These are phyloP conservation scores for Acheta domesticus DNA, from an alignment of 2,888 invertebrate genomes.

Conservation along the genomic window DNA sequence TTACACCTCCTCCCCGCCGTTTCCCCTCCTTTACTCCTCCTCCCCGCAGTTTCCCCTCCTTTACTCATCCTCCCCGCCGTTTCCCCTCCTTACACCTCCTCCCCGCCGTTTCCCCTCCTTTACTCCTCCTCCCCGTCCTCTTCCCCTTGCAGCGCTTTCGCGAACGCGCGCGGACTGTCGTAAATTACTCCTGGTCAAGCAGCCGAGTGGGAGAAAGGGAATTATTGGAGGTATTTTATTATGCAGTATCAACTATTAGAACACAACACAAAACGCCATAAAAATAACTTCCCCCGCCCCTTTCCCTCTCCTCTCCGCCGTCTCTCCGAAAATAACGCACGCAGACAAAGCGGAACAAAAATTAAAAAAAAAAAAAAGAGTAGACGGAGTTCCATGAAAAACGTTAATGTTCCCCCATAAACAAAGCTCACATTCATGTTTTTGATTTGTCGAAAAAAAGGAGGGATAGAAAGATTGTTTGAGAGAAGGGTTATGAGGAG, in stretches of 20 bases:
- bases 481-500: conserved; percentile 12
- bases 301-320: background rate
- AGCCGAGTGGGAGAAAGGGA: background rate
- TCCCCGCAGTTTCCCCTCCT: background rate
- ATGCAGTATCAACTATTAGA: conserved; percentile 10
- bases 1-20: background rate
- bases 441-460: conserved; percentile 36
- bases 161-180: background rate
- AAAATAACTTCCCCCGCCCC: background rate
- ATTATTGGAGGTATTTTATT: conserved; percentile 18
- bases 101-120: background rate
- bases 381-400: conserved; percentile 21
- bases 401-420: conserved; percentile 34
- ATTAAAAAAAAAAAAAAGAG: conserved; percentile 32
- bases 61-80: background rate
- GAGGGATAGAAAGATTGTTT: conserved; percentile 24
- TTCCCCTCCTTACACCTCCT: background rate
- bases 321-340: background rate
- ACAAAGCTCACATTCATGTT: conserved; percentile 35
- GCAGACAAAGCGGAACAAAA: conserved; percentile 23
- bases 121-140: background rate
- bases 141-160: background rate
- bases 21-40: too few relatives aligned
- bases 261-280: conserved; percentile 5
- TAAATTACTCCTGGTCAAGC: background rate